Conservation (phyloP, 2,113 vertebrate genomes). For the Psittacula cyanocephala region DNA sequence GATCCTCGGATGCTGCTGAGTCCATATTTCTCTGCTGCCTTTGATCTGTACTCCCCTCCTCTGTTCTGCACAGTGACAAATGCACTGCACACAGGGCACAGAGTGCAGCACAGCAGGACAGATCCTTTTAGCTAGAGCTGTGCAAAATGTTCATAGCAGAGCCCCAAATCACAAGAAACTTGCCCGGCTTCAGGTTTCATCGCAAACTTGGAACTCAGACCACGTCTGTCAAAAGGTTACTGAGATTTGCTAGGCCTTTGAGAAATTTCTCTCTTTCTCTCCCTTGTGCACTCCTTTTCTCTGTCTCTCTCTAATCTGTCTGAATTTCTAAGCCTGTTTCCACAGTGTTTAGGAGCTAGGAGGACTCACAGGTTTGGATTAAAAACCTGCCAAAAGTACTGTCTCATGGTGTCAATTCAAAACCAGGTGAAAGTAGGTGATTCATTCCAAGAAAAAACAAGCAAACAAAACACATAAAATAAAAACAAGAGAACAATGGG, state of each 20-base stretch:
- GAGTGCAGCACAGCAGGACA: conserved; percentile 65
- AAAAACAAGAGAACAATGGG: background rate
- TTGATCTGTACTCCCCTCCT: conserved; percentile 63
- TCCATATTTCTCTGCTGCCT: conserved; percentile 38
- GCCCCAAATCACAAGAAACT: conserved; percentile 62
- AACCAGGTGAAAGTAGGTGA: background rate
- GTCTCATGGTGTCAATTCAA: conserved; percentile 35
- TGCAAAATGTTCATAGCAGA: conserved; percentile 66
- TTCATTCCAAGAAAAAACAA: background rate
- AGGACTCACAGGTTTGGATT: background rate
- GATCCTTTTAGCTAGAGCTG: conserved; percentile 57
- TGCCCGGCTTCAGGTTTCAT: conserved; percentile 50
- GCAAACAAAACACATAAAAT: background rate
- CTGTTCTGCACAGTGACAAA: conserved; percentile 67
- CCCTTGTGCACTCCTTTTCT: background rate
- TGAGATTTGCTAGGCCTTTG: conserved; percentile 31
- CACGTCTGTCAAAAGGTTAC: conserved; percentile 51
- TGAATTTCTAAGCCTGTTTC: conserved; percentile 57
- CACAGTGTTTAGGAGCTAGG: conserved; percentile 28
- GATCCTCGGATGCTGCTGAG: conserved; percentile 31
- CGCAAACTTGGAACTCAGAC: conserved; percentile 50
- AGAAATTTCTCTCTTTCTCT: conserved; percentile 38
- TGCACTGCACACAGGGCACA: conserved; percentile 50
- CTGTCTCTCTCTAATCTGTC: conserved; percentile 22
- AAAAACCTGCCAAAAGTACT: conserved; percentile 42